Base-by-base conservation (phyloP, 2,113 vertebrate genomes). In the Synchiropus splendidus region DNA sequence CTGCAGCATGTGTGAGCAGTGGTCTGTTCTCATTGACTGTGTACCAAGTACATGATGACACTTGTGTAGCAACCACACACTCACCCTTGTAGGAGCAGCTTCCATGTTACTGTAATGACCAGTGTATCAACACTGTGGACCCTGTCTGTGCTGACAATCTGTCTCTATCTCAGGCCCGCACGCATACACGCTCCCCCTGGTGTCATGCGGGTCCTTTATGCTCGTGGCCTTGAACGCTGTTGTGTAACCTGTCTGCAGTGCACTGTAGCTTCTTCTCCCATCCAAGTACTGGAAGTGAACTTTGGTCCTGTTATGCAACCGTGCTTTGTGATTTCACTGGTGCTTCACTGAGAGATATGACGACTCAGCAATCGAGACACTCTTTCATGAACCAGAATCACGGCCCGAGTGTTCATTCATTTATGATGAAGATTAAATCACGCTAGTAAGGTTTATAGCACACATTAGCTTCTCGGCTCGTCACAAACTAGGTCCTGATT, bases 171-270 rank as follows among this genome's bases (percentile, higher is more conserved):
- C 58, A 67, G 37, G 60, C 45, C 16, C 45, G 38, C 48, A 36
- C 42, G 39, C 54, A 37, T 2, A 10, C 50, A 12, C 48, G 8
- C 14, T 21, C 34, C 18, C 56, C 6, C 27, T 51, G 35, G 35
- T 51, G 50, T 58, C 58, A 65, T 62, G 37, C 11, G 36, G 46
- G 44, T 27, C 43, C 61, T 64, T 66, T 50, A 50, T 34, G 44
- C 47, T 41, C 40, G 51, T 45, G 56, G 72, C 61, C 55, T 61
- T 64, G 55, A 49, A 58, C 49, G 42, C 47, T 61, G 61, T 77
- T 79, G 69, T 73, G 2, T 75, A 66, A 81, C 61, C 56, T 68
- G 52, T 59, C 57, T 58, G 57, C 21, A 8, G 21, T 55, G 45
- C 45, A 37, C 56, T 35, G 41, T 45, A 40, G 46, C 54, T 36